Conservation (phyloP, 2,113 vertebrate species). For the Hippoglossus stenolepis region DNA sequence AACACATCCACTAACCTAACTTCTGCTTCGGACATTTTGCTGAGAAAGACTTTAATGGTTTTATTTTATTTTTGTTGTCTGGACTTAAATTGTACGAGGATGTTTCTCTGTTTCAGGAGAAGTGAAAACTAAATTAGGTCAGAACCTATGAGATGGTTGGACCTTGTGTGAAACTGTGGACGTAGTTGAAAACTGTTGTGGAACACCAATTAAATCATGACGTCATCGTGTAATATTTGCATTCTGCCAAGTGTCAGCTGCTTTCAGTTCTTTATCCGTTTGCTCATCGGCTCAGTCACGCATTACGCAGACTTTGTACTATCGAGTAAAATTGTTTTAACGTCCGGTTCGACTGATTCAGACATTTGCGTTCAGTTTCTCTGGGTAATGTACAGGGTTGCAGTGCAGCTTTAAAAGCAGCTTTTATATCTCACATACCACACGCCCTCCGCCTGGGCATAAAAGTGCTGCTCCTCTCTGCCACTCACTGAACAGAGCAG, state of each 20-base stretch:
- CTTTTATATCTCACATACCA: background rate
- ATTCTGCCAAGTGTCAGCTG: background rate
- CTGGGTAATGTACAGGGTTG: background rate
- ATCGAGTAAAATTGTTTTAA: background rate
- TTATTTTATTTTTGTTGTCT: no score
- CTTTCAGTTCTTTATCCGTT: background rate
- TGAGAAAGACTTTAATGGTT: no score
- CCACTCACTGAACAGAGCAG: background rate
- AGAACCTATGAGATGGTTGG: background rate
- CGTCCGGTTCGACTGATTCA: background rate
- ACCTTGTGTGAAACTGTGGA: no score
- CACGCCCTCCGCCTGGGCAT: background rate
- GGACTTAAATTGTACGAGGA: no score
- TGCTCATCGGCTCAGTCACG: background rate
- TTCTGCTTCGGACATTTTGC: no score
- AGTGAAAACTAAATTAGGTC: background rate
- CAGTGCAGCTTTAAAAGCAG: background rate
- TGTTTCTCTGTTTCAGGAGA: background rate
- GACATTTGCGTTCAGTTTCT: background rate
- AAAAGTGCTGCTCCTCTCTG: background rate
- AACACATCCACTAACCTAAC: no score
- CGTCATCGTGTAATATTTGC: background rate
- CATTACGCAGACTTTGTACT: background rate
- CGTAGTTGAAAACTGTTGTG: background rate
- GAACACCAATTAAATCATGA: background rate